Evolutionary conservation across 2,113 vertebrate species (phyloP), one percentile per base, ranked within the genome.

Genomic region (Echinops telfairi): DNA sequence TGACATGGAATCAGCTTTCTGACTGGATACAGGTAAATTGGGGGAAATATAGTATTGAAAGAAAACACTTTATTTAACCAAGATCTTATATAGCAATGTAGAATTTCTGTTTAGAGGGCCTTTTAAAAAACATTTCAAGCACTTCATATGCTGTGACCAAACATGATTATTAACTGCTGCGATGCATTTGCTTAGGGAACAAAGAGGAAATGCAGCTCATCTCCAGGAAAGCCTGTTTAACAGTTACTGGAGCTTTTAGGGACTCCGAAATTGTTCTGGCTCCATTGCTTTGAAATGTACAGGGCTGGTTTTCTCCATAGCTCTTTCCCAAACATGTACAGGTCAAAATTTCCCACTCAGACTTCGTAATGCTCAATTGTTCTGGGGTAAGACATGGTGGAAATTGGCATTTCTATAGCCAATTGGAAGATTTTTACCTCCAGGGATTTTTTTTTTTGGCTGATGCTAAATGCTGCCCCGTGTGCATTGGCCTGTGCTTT

Each of bases 371-470:
- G 62, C n/a, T 94, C 66, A 40, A 80, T 95, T 91, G 57, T 38
- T 95, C 62, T 66, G 60, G 29, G 60, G 86, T 57, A 88, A 73
- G 82, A 47, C 25, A 17, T 0, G 2, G 43, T 75, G 84, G 81
- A 77, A 92, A 81, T 1, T 92, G 95, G 92, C 95, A 62, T 86
- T 86, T 86, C 66, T 93, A 40, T 92, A 90, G 75, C 83, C 92
- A 96, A 73, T 94, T 92, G 94, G 96, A 95, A 96, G 86, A 76
- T 95, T 94, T 62, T 96, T 86, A 87, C 64, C 92, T 90, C 86
- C 92, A 93, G 80, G 14, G 29, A 89, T 93, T 88, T 36, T n/a
- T 40, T 47, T 5, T 53, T 53, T 62, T 19, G 60, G 47, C 85
- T 62, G 58, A 81, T 88, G 33, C 85, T 93, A 66, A 81, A 78